Evolutionary conservation across 2,797 vertebrate genomes (phyloP), one percentile per base, ranked within the genome.

Genomic region (Florisuga fusca): DNA sequence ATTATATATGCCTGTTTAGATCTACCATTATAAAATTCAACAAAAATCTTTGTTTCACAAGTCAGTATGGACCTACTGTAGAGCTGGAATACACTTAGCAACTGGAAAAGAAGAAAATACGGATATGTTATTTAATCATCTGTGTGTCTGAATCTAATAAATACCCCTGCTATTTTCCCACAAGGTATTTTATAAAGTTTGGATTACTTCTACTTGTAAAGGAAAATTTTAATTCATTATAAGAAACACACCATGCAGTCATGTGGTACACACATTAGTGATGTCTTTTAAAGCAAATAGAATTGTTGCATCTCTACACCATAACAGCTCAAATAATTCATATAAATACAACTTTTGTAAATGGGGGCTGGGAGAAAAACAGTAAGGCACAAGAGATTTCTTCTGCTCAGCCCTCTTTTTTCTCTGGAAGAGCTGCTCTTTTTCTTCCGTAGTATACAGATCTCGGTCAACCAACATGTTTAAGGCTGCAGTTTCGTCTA

Each of bases 351-450:
- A 29, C 7, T 2, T 58, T 87, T 46, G 6, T 43, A 76, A 76
- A 46, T n/a, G 2, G 2, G 1, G 3, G 6, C 2, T 2, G 5
- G 7, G 3, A 1, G 45, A 45, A 6, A 20, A 31, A 22, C 8
- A 27, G 9, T 55, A 22, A 2, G 3, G 6, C 13, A 54, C 21
- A 48, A 58, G 7, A 66, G 4, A 50, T 84, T 69, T 88, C 33
- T 34, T 91, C 15, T 26, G 13, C 3, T 29, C 7, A 59, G 33
- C 51, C 26, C 11, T 53, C 2, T 0, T 29, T 74, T 95, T 72
- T 64, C n/a, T 77, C 36, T 9, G 9, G 36, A 2, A 87, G 29
- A 71, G 67, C 5, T 50, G 46, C 15, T n/a, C 5, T n/a, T 84
- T 38, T 15, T 7, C 12, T 68, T 61, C 25, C 20, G 17, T 50